Evolutionary conservation across 2,113 vertebrate genomes (phyloP).

Genomic region (Saccopteryx bilineata): DNA sequence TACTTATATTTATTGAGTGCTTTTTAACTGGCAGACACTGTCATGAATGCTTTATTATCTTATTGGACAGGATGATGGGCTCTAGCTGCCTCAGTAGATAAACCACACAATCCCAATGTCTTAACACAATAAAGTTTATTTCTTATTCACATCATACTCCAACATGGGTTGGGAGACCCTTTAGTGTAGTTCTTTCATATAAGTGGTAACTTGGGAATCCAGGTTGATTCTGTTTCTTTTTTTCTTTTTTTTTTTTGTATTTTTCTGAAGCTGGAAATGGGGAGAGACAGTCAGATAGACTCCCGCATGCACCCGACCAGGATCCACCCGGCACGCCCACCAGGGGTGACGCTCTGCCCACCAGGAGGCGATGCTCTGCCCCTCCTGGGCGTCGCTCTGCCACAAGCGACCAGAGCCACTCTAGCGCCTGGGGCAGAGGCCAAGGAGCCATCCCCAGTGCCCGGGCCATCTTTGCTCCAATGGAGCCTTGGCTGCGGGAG

Average conservation of each 20-base stretch:
- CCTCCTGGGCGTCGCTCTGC: no score
- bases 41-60: neutral
- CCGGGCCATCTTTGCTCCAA: no score
- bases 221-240: neutral
- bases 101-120: neutral
- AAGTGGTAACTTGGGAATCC: neutral
- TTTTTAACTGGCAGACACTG: neutral
- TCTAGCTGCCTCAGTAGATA: neutral
- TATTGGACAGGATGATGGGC: neutral
- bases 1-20: neutral
- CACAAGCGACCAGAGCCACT: no score
- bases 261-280: no score
- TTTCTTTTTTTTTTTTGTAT: neutral
- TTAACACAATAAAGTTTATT: slow-evolving; percentile 28
- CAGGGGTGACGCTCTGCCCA: no score
- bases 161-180: neutral
- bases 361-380: no score
- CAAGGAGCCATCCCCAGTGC: no score
- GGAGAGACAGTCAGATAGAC: no score
- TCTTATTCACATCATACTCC: neutral
- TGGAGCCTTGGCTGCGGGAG: no score
- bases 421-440: no score
- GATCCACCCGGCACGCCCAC: no score
- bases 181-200: slow-evolving; percentile 9
- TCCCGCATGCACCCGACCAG: no score